phyloP scores from a whole-genome alignment of 2,797 vertebrate species.

The Leptoclinus maculatus region DNA sequence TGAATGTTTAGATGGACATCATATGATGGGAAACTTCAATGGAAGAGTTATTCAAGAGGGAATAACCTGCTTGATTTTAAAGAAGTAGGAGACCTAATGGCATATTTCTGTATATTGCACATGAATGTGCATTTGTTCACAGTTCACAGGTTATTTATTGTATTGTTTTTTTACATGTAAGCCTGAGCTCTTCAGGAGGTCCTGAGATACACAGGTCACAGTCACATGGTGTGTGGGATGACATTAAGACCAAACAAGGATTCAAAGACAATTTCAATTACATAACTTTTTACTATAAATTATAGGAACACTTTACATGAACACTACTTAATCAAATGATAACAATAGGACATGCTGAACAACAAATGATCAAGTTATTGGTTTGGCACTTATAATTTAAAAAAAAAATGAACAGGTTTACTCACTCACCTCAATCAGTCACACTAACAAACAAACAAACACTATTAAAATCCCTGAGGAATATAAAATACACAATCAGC shows the following conservation, averaged over 20 bases:
- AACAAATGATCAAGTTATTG: neutral
- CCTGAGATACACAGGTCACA: neutral
- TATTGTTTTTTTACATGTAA: neutral
- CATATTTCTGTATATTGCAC: neutral
- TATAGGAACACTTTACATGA: neutral
- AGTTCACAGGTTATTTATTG: neutral
- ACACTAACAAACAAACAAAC: neutral
- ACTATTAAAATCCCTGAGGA: slow-evolving; percentile 19
- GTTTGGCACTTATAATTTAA: neutral
- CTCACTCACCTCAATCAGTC: no score
- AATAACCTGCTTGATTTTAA: neutral
- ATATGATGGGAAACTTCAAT: neutral
- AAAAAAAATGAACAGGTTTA: neutral
- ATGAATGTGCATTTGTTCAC: neutral
- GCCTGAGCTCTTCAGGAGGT: neutral
- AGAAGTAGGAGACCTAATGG: neutral
- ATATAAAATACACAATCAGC: neutral
- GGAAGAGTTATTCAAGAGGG: neutral
- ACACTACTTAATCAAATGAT: neutral
- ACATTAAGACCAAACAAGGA: neutral
- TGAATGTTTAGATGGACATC: neutral
- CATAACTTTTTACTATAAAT: slow-evolving; percentile 12
- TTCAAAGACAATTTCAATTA: neutral
- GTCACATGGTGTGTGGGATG: neutral
- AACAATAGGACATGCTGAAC: neutral